phyloP scores from a whole-genome alignment of 1,140 invertebrate genomes.

The Bombus vancouverensis region DNA sequence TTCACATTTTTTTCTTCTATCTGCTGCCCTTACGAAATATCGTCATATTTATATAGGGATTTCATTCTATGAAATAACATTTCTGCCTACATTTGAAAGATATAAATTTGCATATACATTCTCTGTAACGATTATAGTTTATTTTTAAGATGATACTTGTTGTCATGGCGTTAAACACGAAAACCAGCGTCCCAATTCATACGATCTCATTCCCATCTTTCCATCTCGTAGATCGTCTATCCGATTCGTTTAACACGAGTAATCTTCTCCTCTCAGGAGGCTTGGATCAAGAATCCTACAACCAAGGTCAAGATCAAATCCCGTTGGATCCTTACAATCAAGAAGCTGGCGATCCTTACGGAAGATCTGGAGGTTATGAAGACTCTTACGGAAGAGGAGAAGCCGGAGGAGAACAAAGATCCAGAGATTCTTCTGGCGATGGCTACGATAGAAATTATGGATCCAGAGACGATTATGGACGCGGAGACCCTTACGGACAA shows the following conservation, averaged over 20 bases:
- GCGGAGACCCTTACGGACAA: not conserved
- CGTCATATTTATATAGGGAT: too few relatives aligned
- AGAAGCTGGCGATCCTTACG: slow-evolving; percentile 40
- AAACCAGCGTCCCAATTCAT: not conserved
- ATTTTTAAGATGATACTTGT: too few relatives aligned
- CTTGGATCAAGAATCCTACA: not conserved
- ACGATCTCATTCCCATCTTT: not conserved
- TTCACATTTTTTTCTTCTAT: too few relatives aligned
- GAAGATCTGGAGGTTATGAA: slow-evolving; percentile 41
- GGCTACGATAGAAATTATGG: slow-evolving; percentile 2
- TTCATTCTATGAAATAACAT: not conserved
- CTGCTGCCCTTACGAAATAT: too few relatives aligned
- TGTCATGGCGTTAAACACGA: too few relatives aligned
- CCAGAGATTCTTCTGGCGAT: slow-evolving; percentile 34
- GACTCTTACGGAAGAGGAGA: slow-evolving; percentile 13
- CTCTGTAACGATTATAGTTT: too few relatives aligned
- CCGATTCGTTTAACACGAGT: not conserved
- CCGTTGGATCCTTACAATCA: slow-evolving; percentile 38
- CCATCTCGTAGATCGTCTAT: not conserved
- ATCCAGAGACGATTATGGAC: not conserved
- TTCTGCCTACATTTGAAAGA: too few relatives aligned
- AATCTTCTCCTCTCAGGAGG: not conserved
- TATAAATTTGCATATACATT: too few relatives aligned
- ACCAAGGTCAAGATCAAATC: slow-evolving; percentile 18
- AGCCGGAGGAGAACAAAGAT: not conserved